A percentile compares a stretch with the other conserved stretches of the same genome.
Evolutionary conservation across 1,140 invertebrate species (phyloP).

Genomic region (Bombus fervidus): DNA sequence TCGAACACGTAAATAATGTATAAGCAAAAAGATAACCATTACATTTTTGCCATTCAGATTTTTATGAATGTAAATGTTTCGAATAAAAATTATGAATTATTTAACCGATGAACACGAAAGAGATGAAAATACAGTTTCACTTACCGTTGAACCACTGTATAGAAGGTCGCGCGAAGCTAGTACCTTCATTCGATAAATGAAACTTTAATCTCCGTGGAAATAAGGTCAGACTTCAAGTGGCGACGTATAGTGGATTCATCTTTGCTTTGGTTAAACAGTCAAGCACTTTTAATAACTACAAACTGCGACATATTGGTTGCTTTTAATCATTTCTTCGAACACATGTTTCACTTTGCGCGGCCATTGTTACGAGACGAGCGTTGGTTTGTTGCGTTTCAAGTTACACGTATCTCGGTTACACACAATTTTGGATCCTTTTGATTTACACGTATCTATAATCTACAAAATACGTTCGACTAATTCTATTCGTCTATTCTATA

Average conservation of each 20-base stretch:
- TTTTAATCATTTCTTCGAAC: conserved; percentile 23
- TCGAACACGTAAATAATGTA: not conserved
- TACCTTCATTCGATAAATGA: conserved; percentile 44
- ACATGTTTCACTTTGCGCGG: not conserved
- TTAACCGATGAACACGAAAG: not conserved
- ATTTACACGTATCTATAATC: not conserved
- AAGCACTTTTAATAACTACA: conserved; percentile 46
- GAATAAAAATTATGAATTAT: not conserved
- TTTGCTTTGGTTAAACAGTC: conserved; percentile 38
- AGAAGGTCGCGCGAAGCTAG: conserved; percentile 32
- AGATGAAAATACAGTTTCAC: conserved; percentile 18
- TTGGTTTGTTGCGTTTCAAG: not conserved
- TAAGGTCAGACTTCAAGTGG: conserved; percentile 44
- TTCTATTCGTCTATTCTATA: too few relatives aligned
- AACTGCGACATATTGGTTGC: conserved; percentile 32
- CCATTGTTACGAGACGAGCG: not conserved
- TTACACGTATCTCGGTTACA: not conserved
- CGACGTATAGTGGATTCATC: conserved; percentile 32
- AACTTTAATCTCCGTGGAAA: conserved; percentile 48
- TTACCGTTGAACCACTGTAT: conserved; percentile 2
- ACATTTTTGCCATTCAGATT: not conserved
- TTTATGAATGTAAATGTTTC: not conserved
- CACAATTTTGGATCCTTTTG: not conserved
- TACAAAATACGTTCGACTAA: too few relatives aligned
- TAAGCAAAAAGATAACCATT: not conserved